Base-by-base conservation (phyloP, 2,113 vertebrate genomes). In the Lagopus leucura region DNA sequence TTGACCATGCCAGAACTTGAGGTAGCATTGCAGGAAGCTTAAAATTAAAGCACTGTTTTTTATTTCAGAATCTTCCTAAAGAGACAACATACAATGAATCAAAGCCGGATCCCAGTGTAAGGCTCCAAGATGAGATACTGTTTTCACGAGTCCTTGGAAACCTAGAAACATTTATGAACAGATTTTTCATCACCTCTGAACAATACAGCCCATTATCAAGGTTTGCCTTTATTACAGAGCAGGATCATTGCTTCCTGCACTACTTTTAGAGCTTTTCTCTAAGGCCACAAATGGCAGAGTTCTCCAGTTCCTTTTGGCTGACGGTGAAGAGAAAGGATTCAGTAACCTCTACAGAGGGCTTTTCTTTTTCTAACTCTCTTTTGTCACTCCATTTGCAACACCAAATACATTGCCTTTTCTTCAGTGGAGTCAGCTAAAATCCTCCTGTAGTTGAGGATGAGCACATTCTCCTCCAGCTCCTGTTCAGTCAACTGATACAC, bases 301-400 rank as follows among this genome's bases (percentile, higher is more conserved):
- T 71, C 69, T 85, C 61, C 47, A 27, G 27, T 65, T 88, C 61
- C 38, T 88, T 86, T 74, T 43, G 61, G 50, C 12, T 60, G 15
- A 38, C 64, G 91, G 60, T 27, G 42, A 77, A 52, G 61, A 80
- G 69, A 82, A 92, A 60, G 72, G 25, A 89, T 74, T 87, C 87
- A 57, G 40, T 83, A 83, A 82, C 5, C 21, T 70, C 67, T 74
- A 63, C 21, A 77, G 43, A n/a, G 21, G 21, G 50, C 57, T 66
- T 75, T 36, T 13, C 10, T 28, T 58, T 38, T 50, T 63, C 60
- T 80, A 93, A 82, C 80, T 88, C 27, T n/a, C 34, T 91, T 90
- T 89, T 88, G 92, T 73, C 64, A 82, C 45, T 91, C 30, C 22
- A 92, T 81, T 94, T 95, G 89, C 60, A 84, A 69, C 40, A 85